Evolutionary conservation across 2,113 vertebrate genomes (phyloP).

Genomic region (Panthera leo): DNA sequence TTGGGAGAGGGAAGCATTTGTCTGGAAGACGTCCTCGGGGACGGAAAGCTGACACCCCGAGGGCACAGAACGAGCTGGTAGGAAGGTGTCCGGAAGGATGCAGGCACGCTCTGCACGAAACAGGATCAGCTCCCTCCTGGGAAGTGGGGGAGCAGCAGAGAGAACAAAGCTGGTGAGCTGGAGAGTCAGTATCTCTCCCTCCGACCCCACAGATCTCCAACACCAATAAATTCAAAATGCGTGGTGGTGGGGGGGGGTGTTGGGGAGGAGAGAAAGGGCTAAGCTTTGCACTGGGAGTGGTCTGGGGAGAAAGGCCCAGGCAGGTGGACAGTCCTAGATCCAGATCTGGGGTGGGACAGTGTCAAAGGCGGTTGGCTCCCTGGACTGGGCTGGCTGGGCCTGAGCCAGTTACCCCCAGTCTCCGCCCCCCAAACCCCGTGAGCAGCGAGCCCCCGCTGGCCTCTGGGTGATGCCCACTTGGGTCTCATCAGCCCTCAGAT

Average conservation of each 20-base stretch:
- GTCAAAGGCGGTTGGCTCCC: not conserved
- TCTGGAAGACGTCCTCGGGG: not conserved
- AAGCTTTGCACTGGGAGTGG: not conserved
- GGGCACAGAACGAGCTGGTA: not conserved
- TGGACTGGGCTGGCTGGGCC: not conserved
- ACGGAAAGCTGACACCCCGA: fast-evolving
- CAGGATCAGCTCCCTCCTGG: not conserved
- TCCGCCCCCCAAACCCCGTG: not conserved
- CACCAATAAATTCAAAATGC: not conserved
- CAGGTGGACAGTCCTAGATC: not conserved
- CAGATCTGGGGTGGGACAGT: not conserved
- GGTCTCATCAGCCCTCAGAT: not conserved
- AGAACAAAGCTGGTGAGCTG: not conserved
- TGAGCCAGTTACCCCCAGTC: not conserved
- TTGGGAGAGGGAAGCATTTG: no score
- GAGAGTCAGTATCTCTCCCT: not conserved
- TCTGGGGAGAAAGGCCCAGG: not conserved
- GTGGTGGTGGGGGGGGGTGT: no score
- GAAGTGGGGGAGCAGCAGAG: not conserved
- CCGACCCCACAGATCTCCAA: not conserved
- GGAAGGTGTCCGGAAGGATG: not conserved
- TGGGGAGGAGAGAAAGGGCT: not conserved
- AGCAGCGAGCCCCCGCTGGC: not conserved
- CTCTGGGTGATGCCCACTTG: not conserved
- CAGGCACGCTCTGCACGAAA: not conserved